Evolutionary conservation across 2,113 vertebrate species (phyloP).

Genomic region (Notiomystis cincta): DNA sequence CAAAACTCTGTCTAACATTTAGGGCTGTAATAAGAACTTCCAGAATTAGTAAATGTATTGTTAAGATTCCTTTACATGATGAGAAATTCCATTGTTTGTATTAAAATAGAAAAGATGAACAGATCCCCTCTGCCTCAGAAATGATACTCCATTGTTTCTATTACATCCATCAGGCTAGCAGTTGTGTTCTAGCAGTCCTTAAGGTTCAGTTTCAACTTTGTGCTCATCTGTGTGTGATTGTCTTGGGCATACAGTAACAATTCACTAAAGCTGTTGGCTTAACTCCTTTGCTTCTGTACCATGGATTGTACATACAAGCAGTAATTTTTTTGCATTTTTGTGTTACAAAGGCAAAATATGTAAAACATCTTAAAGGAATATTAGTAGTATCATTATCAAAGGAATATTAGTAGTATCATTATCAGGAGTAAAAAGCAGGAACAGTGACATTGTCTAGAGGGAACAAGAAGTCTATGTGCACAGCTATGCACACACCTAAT

Average conservation of each 20-base stretch:
- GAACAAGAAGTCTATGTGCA: background rate
- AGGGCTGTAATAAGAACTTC: background rate
- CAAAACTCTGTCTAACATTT: background rate
- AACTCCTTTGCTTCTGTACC: background rate
- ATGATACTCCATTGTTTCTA: background rate
- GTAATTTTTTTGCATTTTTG: background rate
- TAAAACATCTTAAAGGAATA: background rate
- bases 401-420: background rate
- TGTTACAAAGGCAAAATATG: background rate
- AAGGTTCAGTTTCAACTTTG: background rate
- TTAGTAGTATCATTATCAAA: background rate
- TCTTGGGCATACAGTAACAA: background rate
- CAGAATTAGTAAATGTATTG: background rate
- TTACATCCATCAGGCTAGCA: background rate
- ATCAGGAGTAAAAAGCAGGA: background rate
- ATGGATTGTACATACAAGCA: background rate
- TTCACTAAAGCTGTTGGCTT: background rate
- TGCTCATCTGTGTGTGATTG: background rate
- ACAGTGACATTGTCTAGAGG: background rate
- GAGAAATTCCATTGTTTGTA: background rate
- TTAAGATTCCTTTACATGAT: background rate
- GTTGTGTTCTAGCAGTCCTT: background rate
- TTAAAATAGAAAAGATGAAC: background rate
- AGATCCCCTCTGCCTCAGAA: background rate
- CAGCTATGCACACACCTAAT: background rate